Percentiles rank a stretch among this genome's conserved stretches.
Conservation (phyloP, 2,797 vertebrate species). For the Gymnoscopelus microlampas region DNA sequence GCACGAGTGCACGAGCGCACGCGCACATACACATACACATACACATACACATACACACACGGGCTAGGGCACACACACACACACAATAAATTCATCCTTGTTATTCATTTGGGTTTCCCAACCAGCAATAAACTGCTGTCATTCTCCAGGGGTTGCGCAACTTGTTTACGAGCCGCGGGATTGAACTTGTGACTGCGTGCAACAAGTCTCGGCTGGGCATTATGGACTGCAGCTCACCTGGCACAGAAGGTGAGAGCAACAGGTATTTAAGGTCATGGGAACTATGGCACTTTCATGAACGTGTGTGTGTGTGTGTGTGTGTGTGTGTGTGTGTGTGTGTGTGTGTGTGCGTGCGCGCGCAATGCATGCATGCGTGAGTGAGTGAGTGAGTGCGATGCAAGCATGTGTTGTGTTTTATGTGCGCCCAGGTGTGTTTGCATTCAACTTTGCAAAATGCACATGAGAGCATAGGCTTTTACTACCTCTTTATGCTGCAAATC, state of each 20-base stretch:
- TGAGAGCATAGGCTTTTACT: background rate
- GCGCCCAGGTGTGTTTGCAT: slow-evolving; percentile 56
- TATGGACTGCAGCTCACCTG: slow-evolving; percentile 38
- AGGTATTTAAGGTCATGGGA: slow-evolving; percentile 50
- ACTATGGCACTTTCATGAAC: background rate
- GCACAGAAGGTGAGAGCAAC: slow-evolving; percentile 39
- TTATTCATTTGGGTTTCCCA: slow-evolving; percentile 45
- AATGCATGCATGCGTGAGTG: background rate
- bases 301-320: background rate
- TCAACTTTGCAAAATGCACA: slow-evolving; percentile 35
- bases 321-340: background rate
- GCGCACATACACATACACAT: slow-evolving; percentile 16
- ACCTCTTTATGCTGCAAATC: slow-evolving; percentile 45
- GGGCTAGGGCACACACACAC: slow-evolving; percentile 39
- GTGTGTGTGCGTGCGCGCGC: background rate
- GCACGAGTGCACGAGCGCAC: background rate
- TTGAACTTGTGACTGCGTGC: slow-evolving; percentile 33
- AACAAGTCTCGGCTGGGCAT: background rate
- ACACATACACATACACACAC: slow-evolving; percentile 34
- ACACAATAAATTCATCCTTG: slow-evolving; percentile 46
- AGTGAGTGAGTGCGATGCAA: background rate
- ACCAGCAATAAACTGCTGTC: slow-evolving; percentile 12
- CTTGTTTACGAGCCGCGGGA: slow-evolving; percentile 34
- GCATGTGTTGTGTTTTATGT: slow-evolving; percentile 4
- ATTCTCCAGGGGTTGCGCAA: slow-evolving; percentile 52